These are phyloP conservation scores for Beroe ovata DNA, from an alignment of 37 sponge, comb jelly and placozoan species.

Conservation along the genomic window DNA sequence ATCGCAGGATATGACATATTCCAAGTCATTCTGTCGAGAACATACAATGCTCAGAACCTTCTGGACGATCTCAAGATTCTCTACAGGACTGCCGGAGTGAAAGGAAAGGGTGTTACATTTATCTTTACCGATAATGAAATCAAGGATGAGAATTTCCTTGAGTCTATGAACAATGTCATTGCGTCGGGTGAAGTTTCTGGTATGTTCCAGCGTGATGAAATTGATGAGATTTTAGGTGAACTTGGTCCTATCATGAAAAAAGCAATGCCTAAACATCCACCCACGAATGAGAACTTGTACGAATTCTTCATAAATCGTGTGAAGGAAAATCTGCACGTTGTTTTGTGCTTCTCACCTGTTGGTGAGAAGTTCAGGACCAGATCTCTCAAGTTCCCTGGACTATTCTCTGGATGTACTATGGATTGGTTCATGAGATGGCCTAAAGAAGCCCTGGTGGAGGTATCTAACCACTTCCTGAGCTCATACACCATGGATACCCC, in stretches of 20 bases:
- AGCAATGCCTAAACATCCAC: conserved; percentile 91
- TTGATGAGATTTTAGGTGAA: conserved; percentile 91
- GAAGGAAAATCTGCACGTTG: conserved; percentile 96
- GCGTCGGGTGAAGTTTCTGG: conserved; percentile 91
- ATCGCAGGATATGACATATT: conserved; percentile 99
- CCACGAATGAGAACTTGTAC: conserved; percentile 97
- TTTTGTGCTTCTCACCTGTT: conserved; percentile 98
- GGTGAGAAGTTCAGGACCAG: conserved; percentile 98
- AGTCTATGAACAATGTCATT: conserved; percentile 98
- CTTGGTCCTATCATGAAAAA: conserved; percentile 98
- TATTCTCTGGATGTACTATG: conserved; percentile 99
- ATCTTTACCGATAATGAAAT: conserved; percentile 99
- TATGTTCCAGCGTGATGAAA: conserved; percentile 95
- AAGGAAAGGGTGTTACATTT: conserved; percentile 94
- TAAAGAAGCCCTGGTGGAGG: conserved; percentile 97
- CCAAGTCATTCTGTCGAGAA: conserved; percentile 93
- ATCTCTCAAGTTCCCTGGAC: conserved; percentile 96
- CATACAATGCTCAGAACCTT: conserved; percentile 95
- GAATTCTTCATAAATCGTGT: conserved; percentile 93
- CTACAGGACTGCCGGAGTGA: conserved; percentile 84
- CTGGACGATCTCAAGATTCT: conserved; percentile 95
- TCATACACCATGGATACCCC: conserved; percentile 83
- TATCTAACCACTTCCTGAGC: conserved; percentile 92
- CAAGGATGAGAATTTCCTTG: conserved; percentile 98
- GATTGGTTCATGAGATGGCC: conserved; percentile 99